Conservation (phyloP, 35 echinoderm and acorn worm species). For the Holothuria glaberrima region DNA sequence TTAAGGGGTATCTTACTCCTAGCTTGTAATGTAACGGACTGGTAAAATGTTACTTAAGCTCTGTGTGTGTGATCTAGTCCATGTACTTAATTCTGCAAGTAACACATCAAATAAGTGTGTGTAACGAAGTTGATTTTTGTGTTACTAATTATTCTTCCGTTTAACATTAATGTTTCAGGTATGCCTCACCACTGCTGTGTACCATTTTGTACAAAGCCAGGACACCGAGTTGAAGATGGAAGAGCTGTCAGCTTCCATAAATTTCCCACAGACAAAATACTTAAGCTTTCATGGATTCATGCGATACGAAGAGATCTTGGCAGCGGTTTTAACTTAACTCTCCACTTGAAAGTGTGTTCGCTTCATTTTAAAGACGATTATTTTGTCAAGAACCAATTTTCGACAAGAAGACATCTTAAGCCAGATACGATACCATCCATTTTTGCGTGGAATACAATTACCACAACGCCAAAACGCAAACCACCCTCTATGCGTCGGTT, state of each 20-base stretch:
- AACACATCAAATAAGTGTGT: conserved; percentile 2
- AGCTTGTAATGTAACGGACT: background rate
- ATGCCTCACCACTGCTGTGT: too few species aligned
- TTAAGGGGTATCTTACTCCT: background rate
- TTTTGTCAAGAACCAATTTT: too few species aligned
- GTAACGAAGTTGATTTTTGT: background rate
- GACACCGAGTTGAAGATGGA: background rate
- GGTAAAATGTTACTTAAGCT: background rate
- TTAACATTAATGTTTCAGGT: too few species aligned
- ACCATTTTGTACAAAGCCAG: background rate
- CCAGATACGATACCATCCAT: too few species aligned
- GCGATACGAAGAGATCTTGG: background rate
- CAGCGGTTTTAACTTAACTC: background rate
- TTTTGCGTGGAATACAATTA: too few species aligned
- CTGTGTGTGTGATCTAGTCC: background rate
- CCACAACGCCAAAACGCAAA: too few species aligned
- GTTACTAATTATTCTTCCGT: background rate
- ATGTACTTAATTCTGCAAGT: background rate
- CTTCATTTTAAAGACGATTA: conserved; percentile 1
- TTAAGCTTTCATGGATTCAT: conserved; percentile 1
- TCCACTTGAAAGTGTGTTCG: background rate
- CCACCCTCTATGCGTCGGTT: background rate
- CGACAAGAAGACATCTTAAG: too few species aligned
- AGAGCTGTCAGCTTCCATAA: conserved; percentile 6
- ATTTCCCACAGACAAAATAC: conserved; percentile 2